Conservation (phyloP, 2,797 vertebrate genomes). For the Myiotriccus ornatus region DNA sequence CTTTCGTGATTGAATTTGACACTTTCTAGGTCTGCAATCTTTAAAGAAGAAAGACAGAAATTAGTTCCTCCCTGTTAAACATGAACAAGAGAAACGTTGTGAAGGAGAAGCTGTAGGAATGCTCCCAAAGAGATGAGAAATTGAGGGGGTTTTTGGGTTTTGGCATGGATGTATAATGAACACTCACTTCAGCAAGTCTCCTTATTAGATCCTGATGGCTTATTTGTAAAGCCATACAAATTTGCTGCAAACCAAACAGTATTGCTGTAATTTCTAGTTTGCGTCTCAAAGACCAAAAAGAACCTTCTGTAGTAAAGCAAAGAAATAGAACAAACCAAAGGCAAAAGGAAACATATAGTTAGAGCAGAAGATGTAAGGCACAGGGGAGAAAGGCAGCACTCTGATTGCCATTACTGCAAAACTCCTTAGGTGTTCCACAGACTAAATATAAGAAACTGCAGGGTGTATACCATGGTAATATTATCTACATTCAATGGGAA, state of each 20-base stretch:
- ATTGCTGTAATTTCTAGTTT: not conserved
- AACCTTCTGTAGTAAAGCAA: not conserved
- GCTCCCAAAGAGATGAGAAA: not conserved
- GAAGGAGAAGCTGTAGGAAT: not conserved
- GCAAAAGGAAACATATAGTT: not conserved
- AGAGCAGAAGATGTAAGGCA: not conserved
- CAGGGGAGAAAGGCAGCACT: not conserved
- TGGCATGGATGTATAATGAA: not conserved
- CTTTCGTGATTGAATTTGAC: conserved; percentile 1
- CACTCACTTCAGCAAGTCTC: not conserved
- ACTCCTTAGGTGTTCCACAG: not conserved
- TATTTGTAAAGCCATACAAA: not conserved
- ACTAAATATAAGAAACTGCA: not conserved
- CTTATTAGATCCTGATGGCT: not conserved
- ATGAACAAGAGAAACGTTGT: not conserved
- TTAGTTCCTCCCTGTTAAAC: conserved; percentile 33
- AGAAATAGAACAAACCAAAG: not conserved
- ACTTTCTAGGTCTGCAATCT: not conserved
- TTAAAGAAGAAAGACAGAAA: conserved; percentile 15
- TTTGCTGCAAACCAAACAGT: not conserved
- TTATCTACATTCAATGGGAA: not conserved
- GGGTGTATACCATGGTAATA: not conserved
- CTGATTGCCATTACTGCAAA: not conserved
- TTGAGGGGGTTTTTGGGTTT: not conserved
- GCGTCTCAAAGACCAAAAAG: not conserved